phyloP scores from a whole-genome alignment of 2,888 invertebrate species.

The Ecdyonurus torrentis region DNA sequence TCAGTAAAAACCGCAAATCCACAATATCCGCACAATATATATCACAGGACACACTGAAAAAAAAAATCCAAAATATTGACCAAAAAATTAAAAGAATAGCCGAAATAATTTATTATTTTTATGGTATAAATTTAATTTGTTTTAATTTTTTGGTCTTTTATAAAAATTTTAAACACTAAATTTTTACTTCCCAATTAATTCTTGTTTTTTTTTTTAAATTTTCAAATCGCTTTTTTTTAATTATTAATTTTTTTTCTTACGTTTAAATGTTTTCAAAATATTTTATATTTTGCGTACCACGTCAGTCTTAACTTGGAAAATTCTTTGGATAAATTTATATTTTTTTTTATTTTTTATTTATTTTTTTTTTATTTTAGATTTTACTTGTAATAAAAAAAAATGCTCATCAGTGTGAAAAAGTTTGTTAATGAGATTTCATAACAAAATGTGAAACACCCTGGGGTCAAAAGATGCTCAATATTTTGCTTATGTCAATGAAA shows the following conservation, averaged over 20 bases:
- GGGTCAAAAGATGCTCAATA: too few species aligned
- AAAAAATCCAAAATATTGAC: background rate
- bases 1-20: background rate
- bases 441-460: too few species aligned
- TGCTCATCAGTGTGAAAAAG: too few species aligned
- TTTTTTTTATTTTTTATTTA: background rate
- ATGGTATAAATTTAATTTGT: background rate
- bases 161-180: background rate
- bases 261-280: background rate
- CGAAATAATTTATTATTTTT: background rate
- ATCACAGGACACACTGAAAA: background rate
- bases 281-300: constrained; percentile 3
- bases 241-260: background rate
- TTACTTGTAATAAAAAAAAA: too few species aligned
- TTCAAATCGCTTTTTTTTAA: background rate
- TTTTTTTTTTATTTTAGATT: background rate
- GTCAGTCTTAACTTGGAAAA: constrained; percentile 1
- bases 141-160: background rate
- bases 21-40: background rate
- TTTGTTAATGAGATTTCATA: too few species aligned
- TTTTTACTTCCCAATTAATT: background rate
- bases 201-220: background rate
- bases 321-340: background rate
- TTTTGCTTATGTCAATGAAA: too few species aligned
- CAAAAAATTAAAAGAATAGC: background rate